Conservation (phyloP, 2,797 vertebrate species). For the Pygocentrus nattereri region DNA sequence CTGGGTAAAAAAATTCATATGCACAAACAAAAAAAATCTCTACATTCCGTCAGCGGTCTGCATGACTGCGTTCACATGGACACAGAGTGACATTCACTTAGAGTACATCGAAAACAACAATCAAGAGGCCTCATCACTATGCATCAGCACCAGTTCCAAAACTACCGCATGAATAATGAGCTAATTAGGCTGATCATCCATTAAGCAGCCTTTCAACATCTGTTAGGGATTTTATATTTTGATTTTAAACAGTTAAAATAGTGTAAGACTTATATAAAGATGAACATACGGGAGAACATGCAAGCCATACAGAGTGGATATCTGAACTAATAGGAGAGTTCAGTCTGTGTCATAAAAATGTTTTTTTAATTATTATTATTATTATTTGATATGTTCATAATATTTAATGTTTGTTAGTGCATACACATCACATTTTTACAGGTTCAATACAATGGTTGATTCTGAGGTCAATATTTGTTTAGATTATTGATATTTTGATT, state of each 20-base stretch:
- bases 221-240: conserved; percentile 53
- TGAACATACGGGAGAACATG: conserved; percentile 25
- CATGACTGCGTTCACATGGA: conserved; percentile 33
- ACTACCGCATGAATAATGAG: conserved; percentile 60
- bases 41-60: conserved; percentile 28
- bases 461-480: not conserved
- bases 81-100: conserved; percentile 29
- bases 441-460: not conserved
- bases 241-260: conserved; percentile 47
- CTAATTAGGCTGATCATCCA: conserved; percentile 61
- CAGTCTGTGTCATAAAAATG: not conserved
- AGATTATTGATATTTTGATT: too few relatives aligned
- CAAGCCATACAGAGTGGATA: not conserved
- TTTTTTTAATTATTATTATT: too few relatives aligned
- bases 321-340: not conserved
- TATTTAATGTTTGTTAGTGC: not conserved
- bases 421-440: not conserved
- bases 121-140: conserved; percentile 54
- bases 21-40: not conserved
- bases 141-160: conserved; percentile 53
- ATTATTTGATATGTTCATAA: not conserved
- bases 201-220: conserved; percentile 56
- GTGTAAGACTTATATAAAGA: conserved; percentile 19
- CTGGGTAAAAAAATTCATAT: conserved; percentile 16
- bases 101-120: conserved; percentile 50